Evolutionary conservation across 2,113 vertebrate genomes (phyloP), one percentile per base, ranked within the genome.

Genomic region (Neolamprologus devosi): DNA sequence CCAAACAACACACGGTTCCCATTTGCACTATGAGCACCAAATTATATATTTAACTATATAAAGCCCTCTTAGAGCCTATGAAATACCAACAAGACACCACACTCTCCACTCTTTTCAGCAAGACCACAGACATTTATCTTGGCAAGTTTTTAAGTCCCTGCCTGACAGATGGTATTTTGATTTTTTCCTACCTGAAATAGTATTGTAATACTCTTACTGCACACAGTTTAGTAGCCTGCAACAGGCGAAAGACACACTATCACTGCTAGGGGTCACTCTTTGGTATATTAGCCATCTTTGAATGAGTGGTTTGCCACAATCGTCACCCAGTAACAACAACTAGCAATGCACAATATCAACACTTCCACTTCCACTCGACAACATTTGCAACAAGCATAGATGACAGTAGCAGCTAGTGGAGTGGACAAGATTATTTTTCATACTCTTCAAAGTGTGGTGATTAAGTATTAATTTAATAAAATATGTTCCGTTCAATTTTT

Each of bases 1-100:
- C 75, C 87, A 92, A 93, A 89, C 87, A 85, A 85, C 91, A 92
- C 73, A 85, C 49, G 84, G 88, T 93, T 96, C 88, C 83, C 57
- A 95, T 96, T 92, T 89, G 35, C 82, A 70, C 65, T 37, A 58
- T 35, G 21, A 88, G 86, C 85, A 91, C 33, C 16, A 8, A 84
- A 73, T 54, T 51, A 53, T 78, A 84, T 21, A 78, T 78, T 78
- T 78, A 83, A 87, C 86, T 81, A 51, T 80, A 45, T 40, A 47
- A 83, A 89, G 78, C 80, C 35, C 81, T 17, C 49, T 65, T 65
- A 23, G 7, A 58, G 51, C 83, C 63, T 81, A 51, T 81, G 84
- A 93, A 89, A 92, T 82, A 60, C 80, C 84, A 81, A 45, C 58
- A 83, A 80, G 53, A 82, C 79, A 57, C 70, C 83, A 82, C 78